phyloP scores from a whole-genome alignment of 1,140 invertebrate genomes.

The Drosophila leontia region DNA sequence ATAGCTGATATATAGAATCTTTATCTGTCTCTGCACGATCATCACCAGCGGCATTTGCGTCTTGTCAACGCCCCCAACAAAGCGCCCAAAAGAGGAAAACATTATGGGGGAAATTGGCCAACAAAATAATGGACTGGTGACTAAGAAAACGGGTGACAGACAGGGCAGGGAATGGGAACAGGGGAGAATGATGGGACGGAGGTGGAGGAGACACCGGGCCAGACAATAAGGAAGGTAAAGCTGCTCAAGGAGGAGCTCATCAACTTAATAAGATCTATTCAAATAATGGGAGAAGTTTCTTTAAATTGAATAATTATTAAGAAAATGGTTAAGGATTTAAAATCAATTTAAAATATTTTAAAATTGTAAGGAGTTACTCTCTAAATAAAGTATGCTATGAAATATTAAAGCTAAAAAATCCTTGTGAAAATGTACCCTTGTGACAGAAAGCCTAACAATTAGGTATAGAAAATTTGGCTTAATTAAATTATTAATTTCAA shows the following conservation, averaged over 20 bases:
- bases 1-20: constrained; percentile 33
- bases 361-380: background rate
- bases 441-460: background rate
- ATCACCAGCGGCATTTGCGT: constrained; percentile 21
- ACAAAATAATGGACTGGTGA: constrained; percentile 19
- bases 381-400: too few relatives aligned
- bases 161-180: background rate
- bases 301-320: background rate
- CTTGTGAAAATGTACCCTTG: too few relatives aligned
- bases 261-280: background rate
- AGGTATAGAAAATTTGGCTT: background rate
- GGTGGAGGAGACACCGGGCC: background rate
- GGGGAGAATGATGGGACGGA: background rate
- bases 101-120: constrained; percentile 40
- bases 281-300: background rate
- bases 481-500: background rate
- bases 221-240: constrained; percentile 15
- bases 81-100: constrained; percentile 40
- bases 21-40: constrained; percentile 24
- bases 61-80: constrained; percentile 60
- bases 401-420: too few relatives aligned
- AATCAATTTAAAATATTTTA: background rate
- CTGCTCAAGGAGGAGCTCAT: background rate
- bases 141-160: constrained; percentile 14
- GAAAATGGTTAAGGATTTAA: background rate